Base-by-base conservation (phyloP, 2,113 vertebrate species). In the Pelecanoides urinatrix region DNA sequence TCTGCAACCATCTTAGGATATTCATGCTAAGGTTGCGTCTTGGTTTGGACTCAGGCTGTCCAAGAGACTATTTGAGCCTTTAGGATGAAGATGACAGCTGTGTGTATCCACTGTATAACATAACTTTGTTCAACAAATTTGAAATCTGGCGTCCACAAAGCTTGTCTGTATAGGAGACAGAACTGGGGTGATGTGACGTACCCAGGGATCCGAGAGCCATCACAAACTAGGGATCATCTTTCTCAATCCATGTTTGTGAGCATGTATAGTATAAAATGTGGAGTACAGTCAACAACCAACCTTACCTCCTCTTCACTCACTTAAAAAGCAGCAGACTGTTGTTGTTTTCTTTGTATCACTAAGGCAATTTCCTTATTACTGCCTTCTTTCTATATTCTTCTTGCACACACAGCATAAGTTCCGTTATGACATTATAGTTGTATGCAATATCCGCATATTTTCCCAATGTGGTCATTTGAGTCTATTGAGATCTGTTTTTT, bases 391-490 rank as follows among this genome's bases (percentile, higher is more conserved):
- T 82, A 4, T 49, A 15, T 56, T 88, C 38, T 61, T 66, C 47
- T 67, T 91, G 72, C 22, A 30, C 6, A 17, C 36, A 66, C 34
- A 78, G 34, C 36, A 0, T 15, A 62, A 73, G 71, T 86, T 79
- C 29, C 9, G 0, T 59, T 95, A 50, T 19, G 36, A 61, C 32
- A n/a, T 85, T 90, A 40, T 20, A 61, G 18, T 85, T 85, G 40
- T 34, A 56, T 50, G 49, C 67, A 93, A 73, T 96, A 95, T 92
- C 84, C 96, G 34, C 50, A 13, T 91, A 80, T 96, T 88, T 96
- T 90, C 92, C 94, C 84, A 45, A 0, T 65, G 53, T 62, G 87
- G 16, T 82, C 49, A 66, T 94, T 90, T 76, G 45, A 79, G 19
- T 82, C 81, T 86, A 3, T 47, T 76, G 87, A 90, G 74, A 73